Conservation (phyloP, 2,113 vertebrate genomes). For the Hassar affinis region DNA sequence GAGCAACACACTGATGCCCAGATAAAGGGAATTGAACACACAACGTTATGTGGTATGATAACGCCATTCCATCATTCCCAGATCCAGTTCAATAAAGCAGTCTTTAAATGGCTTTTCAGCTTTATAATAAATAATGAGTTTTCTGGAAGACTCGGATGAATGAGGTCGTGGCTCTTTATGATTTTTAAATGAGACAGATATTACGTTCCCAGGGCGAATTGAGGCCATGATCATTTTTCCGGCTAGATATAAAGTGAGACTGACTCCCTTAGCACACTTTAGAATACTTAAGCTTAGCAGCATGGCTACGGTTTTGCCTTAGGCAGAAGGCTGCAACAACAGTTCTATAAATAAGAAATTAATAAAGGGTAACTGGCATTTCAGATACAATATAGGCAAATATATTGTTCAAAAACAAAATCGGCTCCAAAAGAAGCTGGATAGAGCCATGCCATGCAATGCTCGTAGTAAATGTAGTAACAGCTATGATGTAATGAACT, state of each 20-base stretch:
- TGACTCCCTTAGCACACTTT: background rate
- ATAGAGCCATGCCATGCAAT: background rate
- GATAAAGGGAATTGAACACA: slow-evolving; percentile 5
- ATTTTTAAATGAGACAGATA: slow-evolving; percentile 28
- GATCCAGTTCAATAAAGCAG: background rate
- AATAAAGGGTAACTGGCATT: background rate
- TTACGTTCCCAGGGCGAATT: background rate
- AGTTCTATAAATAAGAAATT: no score
- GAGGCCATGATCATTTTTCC: background rate
- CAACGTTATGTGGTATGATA: no score
- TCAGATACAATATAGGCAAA: background rate
- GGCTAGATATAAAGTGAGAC: background rate
- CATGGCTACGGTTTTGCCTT: background rate
- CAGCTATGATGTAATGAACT: background rate
- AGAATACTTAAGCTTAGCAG: background rate
- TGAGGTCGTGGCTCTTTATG: slow-evolving; percentile 13
- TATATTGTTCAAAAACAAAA: background rate
- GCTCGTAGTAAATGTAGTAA: background rate
- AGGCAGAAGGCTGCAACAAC: background rate
- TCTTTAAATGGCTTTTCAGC: background rate
- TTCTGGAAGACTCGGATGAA: background rate
- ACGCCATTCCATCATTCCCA: background rate
- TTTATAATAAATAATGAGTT: slow-evolving; percentile 14
- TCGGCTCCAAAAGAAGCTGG: background rate
- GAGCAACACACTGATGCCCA: slow-evolving; percentile 16